These are phyloP conservation scores for Saimiri boliviensis DNA, from an alignment of 2,113 vertebrate genomes.

Conservation along the genomic window DNA sequence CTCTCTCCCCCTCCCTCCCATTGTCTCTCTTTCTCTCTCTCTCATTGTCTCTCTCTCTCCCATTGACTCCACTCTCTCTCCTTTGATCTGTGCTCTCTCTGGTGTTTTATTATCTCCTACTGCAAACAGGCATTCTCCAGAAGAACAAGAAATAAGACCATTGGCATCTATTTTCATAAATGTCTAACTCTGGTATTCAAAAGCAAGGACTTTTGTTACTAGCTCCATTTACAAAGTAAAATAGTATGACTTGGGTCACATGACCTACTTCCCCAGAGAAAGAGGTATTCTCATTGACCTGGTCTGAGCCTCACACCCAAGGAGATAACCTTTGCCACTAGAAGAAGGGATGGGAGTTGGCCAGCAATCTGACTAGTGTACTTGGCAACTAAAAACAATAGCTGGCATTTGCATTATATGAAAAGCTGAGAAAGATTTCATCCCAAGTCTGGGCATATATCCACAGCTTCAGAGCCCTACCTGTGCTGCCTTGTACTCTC, in stretches of 20 bases:
- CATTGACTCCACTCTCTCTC: not conserved
- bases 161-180: not conserved
- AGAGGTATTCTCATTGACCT: not conserved
- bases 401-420: slow-evolving; percentile 11
- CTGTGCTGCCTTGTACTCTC: not conserved
- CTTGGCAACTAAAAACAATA: slow-evolving; percentile 47
- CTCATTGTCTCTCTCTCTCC: no score
- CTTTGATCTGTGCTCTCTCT: not conserved
- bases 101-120: slow-evolving; percentile 5
- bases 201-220: not conserved
- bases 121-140: not conserved
- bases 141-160: not conserved
- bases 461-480: not conserved
- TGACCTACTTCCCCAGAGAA: not conserved
- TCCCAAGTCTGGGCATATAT: not conserved
- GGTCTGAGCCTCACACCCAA: not conserved
- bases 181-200: not conserved
- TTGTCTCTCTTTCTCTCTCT: not conserved
- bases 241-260: not conserved
- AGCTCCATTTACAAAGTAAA: not conserved
- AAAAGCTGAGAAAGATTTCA: slow-evolving; percentile 41
- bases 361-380: not conserved
- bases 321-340: not conserved
- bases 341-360: not conserved
- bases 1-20: not conserved